Evolutionary conservation across 1,140 invertebrate species (phyloP), one percentile per base, ranked within the genome.

Genomic region (Calliopsis andreniformis): DNA sequence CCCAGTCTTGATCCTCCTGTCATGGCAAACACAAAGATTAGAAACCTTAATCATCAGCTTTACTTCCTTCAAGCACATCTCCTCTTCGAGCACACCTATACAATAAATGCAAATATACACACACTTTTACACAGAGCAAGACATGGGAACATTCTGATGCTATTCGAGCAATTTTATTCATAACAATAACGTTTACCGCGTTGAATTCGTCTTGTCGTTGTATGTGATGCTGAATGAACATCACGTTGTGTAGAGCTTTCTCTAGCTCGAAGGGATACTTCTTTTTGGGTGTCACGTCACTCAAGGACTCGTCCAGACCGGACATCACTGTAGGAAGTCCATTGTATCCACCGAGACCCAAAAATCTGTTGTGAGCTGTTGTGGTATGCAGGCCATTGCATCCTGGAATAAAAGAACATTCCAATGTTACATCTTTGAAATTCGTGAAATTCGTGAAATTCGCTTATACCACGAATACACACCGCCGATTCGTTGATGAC

Each of bases 1-100:
- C 98, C 99, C 99, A 99, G 89, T 99, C 99, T 94, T 98, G 97
- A 92, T 98, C 97, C 90, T 98, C 97, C 97, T 98, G 91, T 62
- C 2, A 16, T 42, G 39, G 58, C 73, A 47, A 14, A 1, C 51
- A 0, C 5, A 30, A 6, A 1, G 56, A 67, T 62, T 62, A 39
- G 32, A 59, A 56, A 78, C 51, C 3, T 0, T 35, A 12, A 30
- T 39, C 5, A 53, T 45, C 20, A 5, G 20, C n/a, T n/a, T n/a
- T n/a, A n/a, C n/a, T n/a, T n/a, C n/a, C n/a, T n/a, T n/a, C n/a
- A n/a, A n/a, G n/a, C n/a, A n/a, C n/a, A n/a, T n/a, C n/a, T n/a
- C n/a, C n/a, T n/a, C n/a, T n/a, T n/a, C n/a, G n/a, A n/a, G n/a
- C n/a, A n/a, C n/a, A n/a, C n/a, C n/a, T n/a, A n/a, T n/a, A n/a